These are phyloP conservation scores for Eilema sororculum DNA, from an alignment of 2,888 invertebrate species.

Conservation along the genomic window DNA sequence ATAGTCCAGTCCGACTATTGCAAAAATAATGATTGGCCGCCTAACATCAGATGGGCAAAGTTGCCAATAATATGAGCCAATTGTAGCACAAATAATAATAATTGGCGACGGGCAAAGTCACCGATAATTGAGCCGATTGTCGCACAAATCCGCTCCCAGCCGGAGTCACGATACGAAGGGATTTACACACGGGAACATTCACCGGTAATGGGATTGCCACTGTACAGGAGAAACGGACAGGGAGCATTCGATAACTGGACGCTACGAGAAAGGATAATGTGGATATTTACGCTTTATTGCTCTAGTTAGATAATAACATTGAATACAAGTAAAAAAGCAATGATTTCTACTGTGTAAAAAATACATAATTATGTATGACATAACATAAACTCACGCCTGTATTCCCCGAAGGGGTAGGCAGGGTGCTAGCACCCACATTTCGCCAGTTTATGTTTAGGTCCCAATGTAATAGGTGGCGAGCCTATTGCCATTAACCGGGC, in stretches of 20 bases:
- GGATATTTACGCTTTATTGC: neutral
- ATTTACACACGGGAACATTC: slow-evolving; percentile 15
- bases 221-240: slow-evolving; percentile 6
- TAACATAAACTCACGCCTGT: too few species aligned
- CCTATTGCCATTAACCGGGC: too few species aligned
- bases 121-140: slow-evolving; percentile 22
- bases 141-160: slow-evolving; percentile 18
- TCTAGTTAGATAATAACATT: neutral
- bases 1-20: too few species aligned
- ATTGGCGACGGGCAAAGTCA: slow-evolving; percentile 12
- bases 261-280: neutral
- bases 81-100: too few species aligned
- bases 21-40: neutral
- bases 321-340: neutral
- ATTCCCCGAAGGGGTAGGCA: too few species aligned
- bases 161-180: slow-evolving; percentile 6
- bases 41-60: too few species aligned
- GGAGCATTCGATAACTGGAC: neutral
- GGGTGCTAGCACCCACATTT: too few species aligned
- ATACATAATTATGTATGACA: too few species aligned
- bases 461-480: too few species aligned
- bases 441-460: too few species aligned
- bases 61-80: too few species aligned
- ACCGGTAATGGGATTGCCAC: slow-evolving; percentile 19
- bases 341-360: too few species aligned